Base-by-base conservation (phyloP, 2,888 invertebrate genomes). In the Fabriciana adippe region DNA sequence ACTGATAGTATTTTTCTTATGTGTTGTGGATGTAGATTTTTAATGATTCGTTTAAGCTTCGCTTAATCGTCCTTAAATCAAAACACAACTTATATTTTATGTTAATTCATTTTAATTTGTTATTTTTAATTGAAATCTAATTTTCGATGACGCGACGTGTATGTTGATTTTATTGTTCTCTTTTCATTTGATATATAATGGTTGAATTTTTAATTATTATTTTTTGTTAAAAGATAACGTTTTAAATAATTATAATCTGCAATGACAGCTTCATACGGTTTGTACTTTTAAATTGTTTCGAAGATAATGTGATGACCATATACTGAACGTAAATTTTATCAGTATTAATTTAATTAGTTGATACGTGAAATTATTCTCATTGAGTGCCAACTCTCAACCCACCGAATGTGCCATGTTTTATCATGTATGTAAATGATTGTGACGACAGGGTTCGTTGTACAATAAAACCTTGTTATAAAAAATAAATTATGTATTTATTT, bases 401-500 rank as follows among this genome's bases (percentile, higher is more conserved):
- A 76, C 73, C 72, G 70, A 72, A 50, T 68, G 71, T 76, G 75
- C 74, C 76, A 75, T 75, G 57, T 66, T 48, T n/a, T 74, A 73
- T 77, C 71, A 73, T 74, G 67, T 71, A 56, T 59, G 15, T 56
- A 16, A 31, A 54, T 72, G 62, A 69, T 69, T 48, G 65, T 57
- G 53, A 67, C 63, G 55, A 60, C 62, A 64, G 55, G 67, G 47
- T 56, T 71, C 64, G 69, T 64, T 66, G 64, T 71, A 53, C 55
- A 73, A 73, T 72, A 73, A 73, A 73, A 72, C 55, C 35, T 53
- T 66, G 41, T 64, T 81, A 77, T 85, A 75, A 84, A 90, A 90
- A 90, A 91, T 90, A 90, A 89, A 85, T 90, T 88, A 88, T 85
- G 77, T 84, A 81, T 84, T 86, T 85, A 84, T 82, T 85, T 89